Evolutionary conservation across 2,888 invertebrate species (phyloP).

Genomic region (Thymelicus acteon): DNA sequence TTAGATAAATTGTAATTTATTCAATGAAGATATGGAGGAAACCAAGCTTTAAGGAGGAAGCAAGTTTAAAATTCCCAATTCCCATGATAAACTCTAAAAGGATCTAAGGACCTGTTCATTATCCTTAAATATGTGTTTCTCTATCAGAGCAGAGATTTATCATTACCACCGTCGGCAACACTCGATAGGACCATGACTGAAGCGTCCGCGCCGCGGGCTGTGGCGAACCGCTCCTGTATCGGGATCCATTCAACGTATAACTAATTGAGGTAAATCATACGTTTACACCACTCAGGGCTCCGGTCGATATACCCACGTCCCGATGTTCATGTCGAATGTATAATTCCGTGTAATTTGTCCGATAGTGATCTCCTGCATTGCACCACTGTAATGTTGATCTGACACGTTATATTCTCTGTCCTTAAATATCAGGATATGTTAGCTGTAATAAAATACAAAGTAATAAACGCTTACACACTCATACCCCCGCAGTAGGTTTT

Average conservation of each 20-base stretch:
- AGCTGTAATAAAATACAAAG: too few species aligned
- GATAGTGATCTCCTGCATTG: neutral
- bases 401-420: neutral
- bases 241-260: constrained; percentile 21
- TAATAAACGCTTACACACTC: too few species aligned
- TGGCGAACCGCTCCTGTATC: constrained; percentile 16
- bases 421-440: neutral
- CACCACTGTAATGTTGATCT: neutral
- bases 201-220: constrained; percentile 21
- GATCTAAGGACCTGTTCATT: too few species aligned
- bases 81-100: too few species aligned
- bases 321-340: neutral
- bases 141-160: constrained; percentile 14
- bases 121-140: neutral
- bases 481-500: too few species aligned
- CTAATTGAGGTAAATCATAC: constrained; percentile 30
- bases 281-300: neutral
- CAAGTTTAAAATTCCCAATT: too few species aligned
- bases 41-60: too few species aligned
- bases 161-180: constrained; percentile 4
- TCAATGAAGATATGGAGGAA: too few species aligned
- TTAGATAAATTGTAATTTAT: too few species aligned
- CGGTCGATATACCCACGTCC: neutral
- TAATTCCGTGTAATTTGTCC: constrained; percentile 1
- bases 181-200: constrained; percentile 10